Percentiles rank a stretch among this genome's conserved stretches.
These are phyloP conservation scores for Lacanobia wlatinum DNA, from an alignment of 2,888 invertebrate genomes.

Conservation along the genomic window DNA sequence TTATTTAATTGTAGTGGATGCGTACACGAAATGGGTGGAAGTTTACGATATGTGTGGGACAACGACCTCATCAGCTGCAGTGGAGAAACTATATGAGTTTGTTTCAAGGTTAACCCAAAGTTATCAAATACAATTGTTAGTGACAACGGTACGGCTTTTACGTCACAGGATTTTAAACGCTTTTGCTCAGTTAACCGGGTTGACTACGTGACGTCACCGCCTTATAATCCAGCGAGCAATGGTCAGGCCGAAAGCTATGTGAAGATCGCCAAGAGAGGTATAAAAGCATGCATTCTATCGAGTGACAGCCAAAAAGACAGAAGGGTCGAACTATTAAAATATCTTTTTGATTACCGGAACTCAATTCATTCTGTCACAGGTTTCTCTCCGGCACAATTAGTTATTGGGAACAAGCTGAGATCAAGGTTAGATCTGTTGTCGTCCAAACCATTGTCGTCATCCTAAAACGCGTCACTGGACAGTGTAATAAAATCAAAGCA, in stretches of 20 bases:
- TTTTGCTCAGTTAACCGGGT: neutral
- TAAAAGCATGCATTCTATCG: neutral
- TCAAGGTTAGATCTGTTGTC: too few species aligned
- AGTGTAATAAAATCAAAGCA: too few species aligned
- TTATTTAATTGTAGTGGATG: too few species aligned
- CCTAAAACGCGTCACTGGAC: too few species aligned
- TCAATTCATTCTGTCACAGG: neutral
- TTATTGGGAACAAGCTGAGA: too few species aligned
- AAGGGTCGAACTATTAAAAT: neutral
- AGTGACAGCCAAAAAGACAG: rapidly evolving
- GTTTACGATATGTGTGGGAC: too few species aligned
- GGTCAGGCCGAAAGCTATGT: neutral
- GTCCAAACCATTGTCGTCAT: too few species aligned
- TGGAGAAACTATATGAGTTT: neutral
- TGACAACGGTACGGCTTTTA: neutral
- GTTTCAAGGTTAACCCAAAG: neutral
- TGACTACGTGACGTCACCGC: too few species aligned
- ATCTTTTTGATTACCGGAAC: neutral
- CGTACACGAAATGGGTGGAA: too few species aligned
- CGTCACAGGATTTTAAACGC: neutral
- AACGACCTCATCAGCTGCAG: neutral
- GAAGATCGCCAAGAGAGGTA: neutral
- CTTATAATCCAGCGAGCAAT: too few species aligned
- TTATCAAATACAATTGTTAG: neutral
- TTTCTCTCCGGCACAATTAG: too few species aligned